Base-by-base conservation (phyloP, 2,888 invertebrate species). In the Nomada hirtipes region DNA sequence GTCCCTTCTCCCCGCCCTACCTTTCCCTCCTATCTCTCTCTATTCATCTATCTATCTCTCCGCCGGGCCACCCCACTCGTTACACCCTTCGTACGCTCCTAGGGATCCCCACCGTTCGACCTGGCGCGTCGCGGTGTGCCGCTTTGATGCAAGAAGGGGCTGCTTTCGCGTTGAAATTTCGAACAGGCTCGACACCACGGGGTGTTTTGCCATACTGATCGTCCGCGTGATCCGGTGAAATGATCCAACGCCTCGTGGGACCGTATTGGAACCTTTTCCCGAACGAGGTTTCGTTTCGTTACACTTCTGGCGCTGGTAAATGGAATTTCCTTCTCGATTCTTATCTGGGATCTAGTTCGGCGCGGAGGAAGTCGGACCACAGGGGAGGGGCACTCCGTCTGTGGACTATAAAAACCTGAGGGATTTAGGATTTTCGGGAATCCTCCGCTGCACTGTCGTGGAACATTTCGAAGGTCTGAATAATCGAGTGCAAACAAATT, bases 11-110 rank as follows among this genome's bases (percentile, higher is more conserved):
- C 70, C 74, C 63, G 47, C 36, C 74, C 69, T 47, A 57, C 82
- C 72, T 79, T 77, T 69, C 76, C 47, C 61, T 18, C 64, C 78
- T 83, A 79, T 84, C 82, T 83, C 77, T 82, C 75, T 84, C 82
- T 82, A 72, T 72, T 76, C 82, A 67, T 74, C 71, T 77, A 79
- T 82, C 82, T 84, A 76, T 79, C 80, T 72, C 78, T 73, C 64
- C 72, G 44, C 75, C 59, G 11, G 44, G 50, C 82, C 61, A 84
- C 83, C 69, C 85, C 76, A 77, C 85, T 76, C 84, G 72, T 18
- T 79, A 74, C 81, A 83, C 80, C 80, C 86, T 83, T 86, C 72
- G 79, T 70, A 69, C 75, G 74, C 78, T 26, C 63, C 68, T 70
- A 57, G 4, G 18, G 26, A 64, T 61, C 81, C 78, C 82, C 80